phyloP scores from a whole-genome alignment of 2,888 invertebrate genomes.

The Aspidapion aeneum region DNA sequence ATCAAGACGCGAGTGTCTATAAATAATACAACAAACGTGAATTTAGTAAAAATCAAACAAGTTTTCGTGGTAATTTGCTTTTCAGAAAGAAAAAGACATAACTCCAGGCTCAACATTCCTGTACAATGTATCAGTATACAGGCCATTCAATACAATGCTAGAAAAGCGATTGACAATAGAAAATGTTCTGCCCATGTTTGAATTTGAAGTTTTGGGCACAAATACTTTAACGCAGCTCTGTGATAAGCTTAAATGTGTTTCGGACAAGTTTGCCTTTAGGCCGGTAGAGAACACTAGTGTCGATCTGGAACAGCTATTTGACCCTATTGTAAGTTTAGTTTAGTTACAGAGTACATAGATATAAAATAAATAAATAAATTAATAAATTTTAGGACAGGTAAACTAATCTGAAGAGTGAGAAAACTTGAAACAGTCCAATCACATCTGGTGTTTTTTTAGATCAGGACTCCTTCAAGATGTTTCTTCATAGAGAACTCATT shows the following conservation, averaged over 20 bases:
- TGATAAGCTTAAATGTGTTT: conserved; percentile 70
- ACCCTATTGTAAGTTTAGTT: conserved; percentile 27
- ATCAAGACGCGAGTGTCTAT: no score
- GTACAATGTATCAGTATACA: conserved; percentile 31
- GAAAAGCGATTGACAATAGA: conserved; percentile 27
- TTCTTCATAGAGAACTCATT: conserved; percentile 77
- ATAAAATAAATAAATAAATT: conserved; percentile 1
- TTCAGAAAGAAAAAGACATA: conserved; percentile 26
- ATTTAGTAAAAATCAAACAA: no score
- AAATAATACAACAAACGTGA: no score
- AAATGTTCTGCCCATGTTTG: conserved; percentile 51
- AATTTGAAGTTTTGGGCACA: conserved; percentile 61
- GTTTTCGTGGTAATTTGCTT: no score
- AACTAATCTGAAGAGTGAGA: no score
- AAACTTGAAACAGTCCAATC: no score
- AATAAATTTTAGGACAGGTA: no score
- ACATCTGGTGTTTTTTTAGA: no score
- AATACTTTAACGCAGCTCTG: conserved; percentile 68
- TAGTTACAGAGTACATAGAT: no score
- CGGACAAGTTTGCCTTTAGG: conserved; percentile 60
- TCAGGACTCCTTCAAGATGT: conserved; percentile 65
- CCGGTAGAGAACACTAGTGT: conserved; percentile 53
- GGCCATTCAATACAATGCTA: conserved; percentile 29
- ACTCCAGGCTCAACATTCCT: conserved; percentile 32
- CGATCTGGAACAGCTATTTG: conserved; percentile 26